Evolutionary conservation across 2,797 vertebrate species (phyloP), one percentile per base, ranked within the genome.

Genomic region (Malacoraja senta): DNA sequence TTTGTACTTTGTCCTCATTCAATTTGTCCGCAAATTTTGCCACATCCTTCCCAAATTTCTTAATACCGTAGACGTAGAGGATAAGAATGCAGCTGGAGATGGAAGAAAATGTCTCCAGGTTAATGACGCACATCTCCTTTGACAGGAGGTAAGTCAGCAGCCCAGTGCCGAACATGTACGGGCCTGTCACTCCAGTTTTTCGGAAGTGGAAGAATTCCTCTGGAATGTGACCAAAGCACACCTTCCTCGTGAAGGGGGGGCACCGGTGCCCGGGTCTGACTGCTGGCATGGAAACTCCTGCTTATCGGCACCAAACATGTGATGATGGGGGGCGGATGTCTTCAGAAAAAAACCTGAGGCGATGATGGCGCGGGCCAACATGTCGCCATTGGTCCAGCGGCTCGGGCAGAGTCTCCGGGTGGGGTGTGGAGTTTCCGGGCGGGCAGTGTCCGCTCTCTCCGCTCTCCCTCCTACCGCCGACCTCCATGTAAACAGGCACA

Each of bases 111-210:
- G 98, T 98, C 95, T 99, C 99, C 0, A 98, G 95, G 95, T 98
- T 98, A 93, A 99, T 32, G 0, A 99, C 95, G 1, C 99, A 99
- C 94, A 99, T 96, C 96, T 99, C 99, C 96, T 99, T 99, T 71
- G 99, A 99, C 0, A 99, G 97, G 10, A 97, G 0, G 95, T 99
- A 99, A 0, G 97, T 35, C 80, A 97, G 61, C 44, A 99, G 97
- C 0, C 99, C 99, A 93, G 97, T 97, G 38, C 98, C 98, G 91
- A 99, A 86, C 97, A 99, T 96, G 94, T 99, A 99, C 53, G 98
- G 98, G 99, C 99, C 99, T 96, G 99, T 99, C 71, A 99, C 98
- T 94, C 99, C 99, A 65, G 98, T 99, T 96, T 99, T 99, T 58
- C 98, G 96, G 84, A 99, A 96, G 95, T 98, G 97, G 95, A 99